Evolutionary conservation across 53 echinoderm and acorn worm species (phyloP).

Genomic region (Crossaster papposus): DNA sequence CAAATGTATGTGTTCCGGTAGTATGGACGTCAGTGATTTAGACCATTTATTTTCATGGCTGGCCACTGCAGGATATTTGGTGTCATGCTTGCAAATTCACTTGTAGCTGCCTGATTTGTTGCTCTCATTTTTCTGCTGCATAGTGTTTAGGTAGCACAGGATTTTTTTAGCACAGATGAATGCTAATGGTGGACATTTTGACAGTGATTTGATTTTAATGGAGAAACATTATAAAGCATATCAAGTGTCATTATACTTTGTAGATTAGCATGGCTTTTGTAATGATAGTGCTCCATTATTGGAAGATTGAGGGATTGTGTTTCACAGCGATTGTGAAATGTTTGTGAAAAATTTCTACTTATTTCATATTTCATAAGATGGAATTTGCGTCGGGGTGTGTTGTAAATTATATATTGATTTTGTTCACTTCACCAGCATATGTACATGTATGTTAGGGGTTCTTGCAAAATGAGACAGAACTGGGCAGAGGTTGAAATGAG

Average conservation of each 20-base stretch:
- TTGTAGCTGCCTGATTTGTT: background rate
- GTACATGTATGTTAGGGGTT: too few species aligned
- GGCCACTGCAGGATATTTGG: background rate
- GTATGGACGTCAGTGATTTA: background rate
- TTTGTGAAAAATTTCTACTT: too few species aligned
- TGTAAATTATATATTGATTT: too few species aligned
- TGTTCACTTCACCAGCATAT: too few species aligned
- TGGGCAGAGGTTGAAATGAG: too few species aligned
- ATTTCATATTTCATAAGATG: too few species aligned
- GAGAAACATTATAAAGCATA: background rate
- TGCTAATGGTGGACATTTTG: background rate
- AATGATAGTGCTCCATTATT: background rate
- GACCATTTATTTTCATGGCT: background rate
- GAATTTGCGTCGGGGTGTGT: too few species aligned
- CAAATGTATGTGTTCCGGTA: too few species aligned
- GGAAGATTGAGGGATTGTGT: too few species aligned
- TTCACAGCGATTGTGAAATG: too few species aligned
- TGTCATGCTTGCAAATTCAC: background rate
- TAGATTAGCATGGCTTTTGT: background rate
- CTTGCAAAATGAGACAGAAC: too few species aligned
- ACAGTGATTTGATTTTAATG: background rate
- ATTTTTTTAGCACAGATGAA: background rate
- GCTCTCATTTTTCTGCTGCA: background rate
- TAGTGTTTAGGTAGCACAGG: background rate
- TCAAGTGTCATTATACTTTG: background rate